A percentile compares a stretch with the other conserved stretches of the same genome.
Evolutionary conservation across 1,140 invertebrate genomes (phyloP).

Genomic region (Sitobion miscanthi): DNA sequence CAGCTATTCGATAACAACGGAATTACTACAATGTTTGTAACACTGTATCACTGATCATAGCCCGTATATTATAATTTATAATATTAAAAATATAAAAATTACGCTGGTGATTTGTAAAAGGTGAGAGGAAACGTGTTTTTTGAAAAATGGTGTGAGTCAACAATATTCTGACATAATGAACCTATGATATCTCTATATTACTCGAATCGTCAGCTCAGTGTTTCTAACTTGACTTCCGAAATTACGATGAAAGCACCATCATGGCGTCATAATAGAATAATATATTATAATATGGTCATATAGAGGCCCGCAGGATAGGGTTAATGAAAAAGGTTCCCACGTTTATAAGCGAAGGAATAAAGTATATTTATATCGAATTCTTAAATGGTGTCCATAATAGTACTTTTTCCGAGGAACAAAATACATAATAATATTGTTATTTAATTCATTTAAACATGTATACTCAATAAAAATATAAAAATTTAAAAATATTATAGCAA

Average conservation of each 20-base stretch:
- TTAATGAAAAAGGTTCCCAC: conserved; percentile 12
- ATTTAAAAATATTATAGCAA: no score
- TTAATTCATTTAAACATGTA: not conserved
- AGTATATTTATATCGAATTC: not conserved
- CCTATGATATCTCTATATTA: not conserved
- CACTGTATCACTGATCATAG: not conserved
- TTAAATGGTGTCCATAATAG: not conserved
- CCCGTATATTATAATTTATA: not conserved
- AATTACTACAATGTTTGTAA: not conserved
- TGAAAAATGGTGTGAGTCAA: not conserved
- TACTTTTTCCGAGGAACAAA: not conserved
- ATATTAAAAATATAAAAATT: not conserved
- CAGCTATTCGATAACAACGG: not conserved
- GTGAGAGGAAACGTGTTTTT: not conserved
- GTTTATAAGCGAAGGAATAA: not conserved
- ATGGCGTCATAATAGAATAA: not conserved
- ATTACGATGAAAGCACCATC: not conserved
- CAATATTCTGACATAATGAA: not conserved
- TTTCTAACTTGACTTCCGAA: not conserved
- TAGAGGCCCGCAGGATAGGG: not conserved
- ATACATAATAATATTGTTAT: not conserved
- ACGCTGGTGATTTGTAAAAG: not conserved
- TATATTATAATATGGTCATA: not conserved
- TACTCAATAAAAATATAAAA: no score
- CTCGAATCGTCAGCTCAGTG: not conserved